Base-by-base conservation (phyloP, 2,888 invertebrate species). In the Dicycla oo region DNA sequence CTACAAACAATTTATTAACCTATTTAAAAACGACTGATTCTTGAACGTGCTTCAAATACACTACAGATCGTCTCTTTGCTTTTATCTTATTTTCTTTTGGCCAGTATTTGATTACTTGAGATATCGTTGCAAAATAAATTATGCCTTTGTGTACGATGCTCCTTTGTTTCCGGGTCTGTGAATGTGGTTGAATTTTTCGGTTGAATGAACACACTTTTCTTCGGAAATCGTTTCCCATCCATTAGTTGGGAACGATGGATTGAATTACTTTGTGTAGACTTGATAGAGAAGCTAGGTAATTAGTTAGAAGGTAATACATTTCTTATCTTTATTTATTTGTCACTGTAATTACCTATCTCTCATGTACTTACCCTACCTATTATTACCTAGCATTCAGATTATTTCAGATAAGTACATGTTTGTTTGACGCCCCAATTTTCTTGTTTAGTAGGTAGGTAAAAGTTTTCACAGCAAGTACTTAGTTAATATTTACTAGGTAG, bases 141-240 rank as follows among this genome's bases (percentile, higher is more conserved):
- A 74, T 45, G 13, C n/a, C 18, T 13, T n/a, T 80, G 45, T 74
- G 54, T 71, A 54, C 18, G n/a, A 30, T 26, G 60, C n/a, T 58
- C 45, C 51, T 61, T 75, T 61, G 54, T 81, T 54, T 75, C 60
- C 43, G n/a, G 38, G 45, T 58, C 20, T 10, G 54, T 38, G 56
- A 62, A 75, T 63, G 62, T 75, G 80, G 76, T 75, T 76, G 75
- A 80, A 75, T 76, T 80, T 75, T 45, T 56, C 30, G 81, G 49
- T 56, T 61, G 54, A 38, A 65, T 56, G 76, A 81, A 30, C 53
- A 65, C 34, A 58, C 40, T 80, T 74, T 61, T 75, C 62, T 54
- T 61, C 38, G 34, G 30, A 53, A 63, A 80, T 63, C 81, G 49
- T 23, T 66, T 81, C 38, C 60, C 60, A 74, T 64, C 54, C 54